These are phyloP conservation scores for Orthosia gracilis DNA, from an alignment of 2,888 invertebrate species.

Conservation along the genomic window DNA sequence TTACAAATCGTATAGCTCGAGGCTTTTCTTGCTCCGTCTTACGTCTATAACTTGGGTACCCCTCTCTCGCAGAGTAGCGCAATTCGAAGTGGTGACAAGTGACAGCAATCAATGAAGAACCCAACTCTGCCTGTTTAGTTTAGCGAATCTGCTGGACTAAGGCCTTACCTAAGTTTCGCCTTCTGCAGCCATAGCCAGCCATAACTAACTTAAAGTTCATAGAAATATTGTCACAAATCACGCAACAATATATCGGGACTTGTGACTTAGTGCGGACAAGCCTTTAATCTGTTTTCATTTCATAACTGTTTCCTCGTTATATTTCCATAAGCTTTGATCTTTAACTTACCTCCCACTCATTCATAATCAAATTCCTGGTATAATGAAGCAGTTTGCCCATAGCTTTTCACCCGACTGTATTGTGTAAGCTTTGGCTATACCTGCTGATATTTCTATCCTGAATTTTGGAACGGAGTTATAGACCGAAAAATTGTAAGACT, in stretches of 20 bases:
- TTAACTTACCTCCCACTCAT: constrained; percentile 55
- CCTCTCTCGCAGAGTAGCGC: neutral
- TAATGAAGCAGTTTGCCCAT: constrained; percentile 42
- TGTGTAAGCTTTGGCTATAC: neutral
- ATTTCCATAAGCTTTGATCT: constrained; percentile 61
- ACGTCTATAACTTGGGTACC: neutral
- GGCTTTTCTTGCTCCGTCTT: neutral
- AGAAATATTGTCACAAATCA: constrained; percentile 23
- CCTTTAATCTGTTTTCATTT: constrained; percentile 35
- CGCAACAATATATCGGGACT: neutral
- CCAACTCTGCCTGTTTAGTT: neutral
- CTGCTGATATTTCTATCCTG: no score
- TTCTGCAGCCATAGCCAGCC: no score
- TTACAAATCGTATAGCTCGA: neutral
- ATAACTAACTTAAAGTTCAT: no score
- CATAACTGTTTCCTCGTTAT: constrained; percentile 50
- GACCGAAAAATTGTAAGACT: no score
- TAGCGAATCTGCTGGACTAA: neutral
- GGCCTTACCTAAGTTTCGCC: neutral
- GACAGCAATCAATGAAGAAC: neutral
- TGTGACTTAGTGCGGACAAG: neutral
- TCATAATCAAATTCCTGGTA: constrained; percentile 40
- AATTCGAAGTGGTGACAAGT: neutral
- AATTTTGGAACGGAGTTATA: neutral
- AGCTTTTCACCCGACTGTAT: constrained; percentile 11